Evolutionary conservation across 2,888 invertebrate genomes (phyloP).

Genomic region (Harmothoe impar): DNA sequence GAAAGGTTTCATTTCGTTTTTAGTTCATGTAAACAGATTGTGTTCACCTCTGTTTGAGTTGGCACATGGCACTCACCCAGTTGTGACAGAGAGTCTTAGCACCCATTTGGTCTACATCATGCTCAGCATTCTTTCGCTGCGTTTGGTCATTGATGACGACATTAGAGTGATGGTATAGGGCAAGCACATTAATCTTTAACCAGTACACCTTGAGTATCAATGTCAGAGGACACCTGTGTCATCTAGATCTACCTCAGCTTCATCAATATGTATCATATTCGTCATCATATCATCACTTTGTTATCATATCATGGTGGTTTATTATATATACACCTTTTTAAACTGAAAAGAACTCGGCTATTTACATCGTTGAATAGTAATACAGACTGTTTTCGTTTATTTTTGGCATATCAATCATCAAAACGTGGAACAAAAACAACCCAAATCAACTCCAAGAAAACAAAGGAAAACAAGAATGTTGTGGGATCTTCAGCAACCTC

Average conservation of each 20-base stretch:
- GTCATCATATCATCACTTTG: constrained; percentile 45
- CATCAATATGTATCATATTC: constrained; percentile 14
- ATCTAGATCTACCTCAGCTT: background rate
- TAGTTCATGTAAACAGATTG: background rate
- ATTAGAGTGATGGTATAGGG: constrained; percentile 9
- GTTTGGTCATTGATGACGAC: background rate
- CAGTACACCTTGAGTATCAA: constrained; percentile 49
- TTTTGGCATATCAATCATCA: constrained; percentile 61
- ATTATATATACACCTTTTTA: background rate
- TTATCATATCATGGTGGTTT: constrained; percentile 38
- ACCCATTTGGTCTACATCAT: constrained; percentile 44
- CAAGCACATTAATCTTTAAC: constrained; percentile 50
- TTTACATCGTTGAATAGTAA: constrained; percentile 51
- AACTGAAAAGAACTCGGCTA: constrained; percentile 24
- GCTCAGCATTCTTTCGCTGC: background rate
- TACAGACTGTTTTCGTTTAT: constrained; percentile 35
- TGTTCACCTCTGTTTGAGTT: background rate
- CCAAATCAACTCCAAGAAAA: constrained; percentile 32
- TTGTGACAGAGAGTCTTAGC: constrained; percentile 18
- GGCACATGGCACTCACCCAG: background rate
- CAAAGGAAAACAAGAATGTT: constrained; percentile 4
- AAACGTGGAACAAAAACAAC: constrained; percentile 57
- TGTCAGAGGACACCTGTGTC: background rate
- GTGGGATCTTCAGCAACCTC: constrained; percentile 17
- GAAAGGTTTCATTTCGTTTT: background rate